Base-by-base conservation (phyloP, 2,113 vertebrate genomes). In the Peromyscus polionotus region DNA sequence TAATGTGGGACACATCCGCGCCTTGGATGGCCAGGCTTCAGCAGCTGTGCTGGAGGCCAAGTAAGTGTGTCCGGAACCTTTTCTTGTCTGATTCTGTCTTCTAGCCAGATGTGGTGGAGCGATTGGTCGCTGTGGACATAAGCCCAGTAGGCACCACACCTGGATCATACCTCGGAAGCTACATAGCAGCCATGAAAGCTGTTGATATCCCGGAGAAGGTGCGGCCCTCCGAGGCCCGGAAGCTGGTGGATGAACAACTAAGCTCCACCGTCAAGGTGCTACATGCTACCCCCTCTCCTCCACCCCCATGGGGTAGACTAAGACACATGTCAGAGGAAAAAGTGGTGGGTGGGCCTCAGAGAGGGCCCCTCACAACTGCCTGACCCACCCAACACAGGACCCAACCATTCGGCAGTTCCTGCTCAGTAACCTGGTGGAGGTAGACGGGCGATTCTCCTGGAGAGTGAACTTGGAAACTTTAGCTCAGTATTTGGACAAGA, bases 401-500 rank as follows among this genome's bases (percentile, higher is more conserved):
- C 0, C 7, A 0, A 4, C 24, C 0, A 7, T 99, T 45, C 99
- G 99, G 65, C 99, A 99, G 98, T 99, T 99, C 97, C 98, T 99
- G 59, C 99, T 99, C 90, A 99, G 99, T 63, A 99, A 99, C 98
- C 98, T 99, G 97, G 98, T 99, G 94, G 99, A 99, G 97, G 91
- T 98, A 20, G 98, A 99, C 0, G 99, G 99, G 17, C 98, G 85
- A 36, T 99, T 99, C 0, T 0, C 94, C 73, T 99, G 99, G 99
- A 99, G 99, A 65, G 98, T 99, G 87, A 99, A 99, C 98, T 91
- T 99, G 98, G 99, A 99, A 4, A 99, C 99, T 31, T 98, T 99
- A 97, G 98, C 98, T 3, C 98, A 96, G 20, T 99, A 99, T 48
- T 68, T 99, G 36, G 96, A 98, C 9, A 97, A 99, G 92, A 97